Conservation (phyloP, 2,113 vertebrate genomes). For the Pyrgilauda ruficollis region DNA sequence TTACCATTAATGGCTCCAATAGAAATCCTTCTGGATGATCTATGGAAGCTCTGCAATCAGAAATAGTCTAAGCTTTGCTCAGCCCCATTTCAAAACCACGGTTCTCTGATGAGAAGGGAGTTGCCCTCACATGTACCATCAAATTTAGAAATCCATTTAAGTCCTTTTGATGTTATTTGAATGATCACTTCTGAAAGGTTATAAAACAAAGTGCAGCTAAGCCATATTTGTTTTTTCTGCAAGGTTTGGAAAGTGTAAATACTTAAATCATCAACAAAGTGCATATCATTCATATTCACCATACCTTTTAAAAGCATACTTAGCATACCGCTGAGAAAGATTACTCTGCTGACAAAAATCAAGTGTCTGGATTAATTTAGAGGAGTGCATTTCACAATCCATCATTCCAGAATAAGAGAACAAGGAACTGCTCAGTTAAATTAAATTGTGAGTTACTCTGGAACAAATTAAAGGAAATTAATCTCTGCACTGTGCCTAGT, state of each 20-base stretch:
- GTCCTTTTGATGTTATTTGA: slow-evolving; percentile 18
- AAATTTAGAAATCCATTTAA: slow-evolving; percentile 33
- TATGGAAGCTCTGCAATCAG: slow-evolving; percentile 16
- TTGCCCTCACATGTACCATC: neutral
- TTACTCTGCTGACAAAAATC: slow-evolving; percentile 40
- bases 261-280: slow-evolving; percentile 50
- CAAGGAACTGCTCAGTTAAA: slow-evolving; percentile 45
- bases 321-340: slow-evolving; percentile 33
- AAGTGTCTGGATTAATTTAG: slow-evolving; percentile 45
- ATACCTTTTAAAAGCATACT: slow-evolving; percentile 55
- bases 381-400: slow-evolving; percentile 45
- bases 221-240: slow-evolving; percentile 29
- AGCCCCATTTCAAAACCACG: neutral
- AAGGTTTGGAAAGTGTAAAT: slow-evolving; percentile 13
- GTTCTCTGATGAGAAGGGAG: slow-evolving; percentile 5
- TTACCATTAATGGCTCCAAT: slow-evolving; percentile 54
- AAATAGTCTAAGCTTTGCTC: neutral
- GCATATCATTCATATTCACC: slow-evolving; percentile 41
- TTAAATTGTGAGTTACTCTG: slow-evolving; percentile 49
- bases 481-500: neutral
- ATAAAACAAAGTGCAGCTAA: slow-evolving; percentile 18
- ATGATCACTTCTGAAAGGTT: slow-evolving; percentile 13
- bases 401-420: slow-evolving; percentile 47
- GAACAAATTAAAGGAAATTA: slow-evolving; percentile 56
- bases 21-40: slow-evolving; percentile 24